Evolutionary conservation across 2,797 vertebrate genomes (phyloP), one percentile per base, ranked within the genome.

Genomic region (Cetoscarus ocellatus): DNA sequence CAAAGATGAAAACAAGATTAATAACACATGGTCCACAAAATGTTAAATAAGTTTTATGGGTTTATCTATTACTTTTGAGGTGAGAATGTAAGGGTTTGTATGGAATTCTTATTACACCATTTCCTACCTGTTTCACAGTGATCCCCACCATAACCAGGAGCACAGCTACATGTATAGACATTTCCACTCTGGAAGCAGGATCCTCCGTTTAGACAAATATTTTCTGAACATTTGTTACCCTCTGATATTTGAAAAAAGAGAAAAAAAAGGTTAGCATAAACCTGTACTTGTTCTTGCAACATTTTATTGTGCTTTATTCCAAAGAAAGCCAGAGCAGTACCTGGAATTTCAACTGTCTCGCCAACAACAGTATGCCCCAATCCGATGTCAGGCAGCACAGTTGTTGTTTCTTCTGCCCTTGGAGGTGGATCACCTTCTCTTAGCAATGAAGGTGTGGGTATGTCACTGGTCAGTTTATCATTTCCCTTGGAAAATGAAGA

Each of bases 101-200:
- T 62, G 18, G 8, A 65, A 48, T 39, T 69, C 3, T 43, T 36
- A 13, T 10, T 54, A 10, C 5, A 48, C 6, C 40, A 7, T 44
- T n/a, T 60, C 43, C n/a, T 88, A 99, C 98, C 98, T 86, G 93
- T 94, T 94, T 99, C 97, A 94, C 98, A 99, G 19, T 59, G 95
- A 62, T 96, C 94, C 3, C 98, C 98, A 5, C 13, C 95, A 91
- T 95, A 99, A 67, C 98, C 98, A 18, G 96, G 96, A 78, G 96
- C 86, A 80, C 98, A 99, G 62, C 88, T 96, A 57, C 98, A 99
- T 18, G 94, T 90, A 43, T 91, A 93, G 77, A 93, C 86, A 11
- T 86, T 92, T 6, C 95, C 95, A 1, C 86, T 95, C 7, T 93
- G 94, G 61, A 94, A 94, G 86, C 98, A 99, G 63, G 96, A 95